These are phyloP conservation scores for Meriones unguiculatus DNA, from an alignment of 2,113 vertebrate genomes.

Conservation along the genomic window DNA sequence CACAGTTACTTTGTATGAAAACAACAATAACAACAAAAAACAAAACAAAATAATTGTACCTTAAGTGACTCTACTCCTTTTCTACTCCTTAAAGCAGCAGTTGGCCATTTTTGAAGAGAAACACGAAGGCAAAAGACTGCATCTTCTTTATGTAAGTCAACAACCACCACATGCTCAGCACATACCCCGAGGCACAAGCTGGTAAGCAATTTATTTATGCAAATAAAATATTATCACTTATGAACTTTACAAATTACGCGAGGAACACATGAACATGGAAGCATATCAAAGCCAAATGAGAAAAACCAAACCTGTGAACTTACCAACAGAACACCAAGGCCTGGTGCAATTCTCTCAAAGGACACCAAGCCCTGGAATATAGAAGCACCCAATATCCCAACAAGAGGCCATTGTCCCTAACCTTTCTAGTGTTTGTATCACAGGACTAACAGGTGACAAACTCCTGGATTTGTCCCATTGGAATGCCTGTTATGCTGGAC, in stretches of 20 bases:
- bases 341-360: not conserved
- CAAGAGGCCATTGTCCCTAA: not conserved
- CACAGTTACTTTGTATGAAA: no score
- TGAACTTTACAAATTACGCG: not conserved
- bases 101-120: not conserved
- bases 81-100: not conserved
- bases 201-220: not conserved
- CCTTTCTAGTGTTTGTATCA: not conserved
- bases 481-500: not conserved
- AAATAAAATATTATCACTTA: slow-evolving; percentile 12
- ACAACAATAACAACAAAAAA: no score
- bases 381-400: not conserved
- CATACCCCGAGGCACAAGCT: not conserved
- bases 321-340: no score
- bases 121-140: not conserved
- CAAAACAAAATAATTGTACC: not conserved
- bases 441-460: not conserved
- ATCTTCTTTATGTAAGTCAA: not conserved
- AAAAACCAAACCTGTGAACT: not conserved
- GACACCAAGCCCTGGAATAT: not conserved
- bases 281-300: not conserved
- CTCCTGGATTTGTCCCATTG: not conserved
- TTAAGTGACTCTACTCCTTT: no score
- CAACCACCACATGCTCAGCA: not conserved
- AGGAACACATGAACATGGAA: not conserved